Evolutionary conservation across 1,140 invertebrate species (phyloP), one percentile per base, ranked within the genome.

Genomic region (Apis laboriosa): DNA sequence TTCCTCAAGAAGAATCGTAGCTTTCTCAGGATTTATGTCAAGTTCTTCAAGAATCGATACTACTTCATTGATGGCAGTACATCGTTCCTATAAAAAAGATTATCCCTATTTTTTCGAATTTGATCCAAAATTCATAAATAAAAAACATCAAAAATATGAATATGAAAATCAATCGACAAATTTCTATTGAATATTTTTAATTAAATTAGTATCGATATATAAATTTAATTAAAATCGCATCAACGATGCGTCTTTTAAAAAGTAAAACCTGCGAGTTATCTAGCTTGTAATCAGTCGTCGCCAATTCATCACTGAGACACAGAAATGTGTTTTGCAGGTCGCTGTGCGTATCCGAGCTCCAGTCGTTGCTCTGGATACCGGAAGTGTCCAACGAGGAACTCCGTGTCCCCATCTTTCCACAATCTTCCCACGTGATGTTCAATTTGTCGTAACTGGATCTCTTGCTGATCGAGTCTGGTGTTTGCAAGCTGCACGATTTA

Each of bases 221-320:
- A 43, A 43, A 43, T 43, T 43, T 43, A 43, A 43, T 43, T 7
- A 43, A 43, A 7, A 34, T 4, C 4, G 24, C 34, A 34, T 2
- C 28, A 12, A 64, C 1, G 21, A 19, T 43, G 17, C 66, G 17
- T 53, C 11, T 49, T 60, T 74, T 1, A 3, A n/a, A 58, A 17
- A 8, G 17, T 49, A 7, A 24, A 24, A 81, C 80, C 80, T 81
- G 80, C 2, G 80, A 19, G 15, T 15, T 24, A 9, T 64, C 67
- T 9, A 19, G 24, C 12, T 43, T 68, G 66, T 56, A 75, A 28
- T 56, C 78, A 12, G 72, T 85, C n/a, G 84, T 87, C 11, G 87
- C 83, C 28, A 90, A 71, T 56, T 92, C 90, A 58, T 92, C 88
- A 70, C 68, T 77, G 24, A 90, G 75, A 64, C 86, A 88, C 43